Conservation (phyloP, 64 coral and sea anemone species). For the Actinia tenebrosa region DNA sequence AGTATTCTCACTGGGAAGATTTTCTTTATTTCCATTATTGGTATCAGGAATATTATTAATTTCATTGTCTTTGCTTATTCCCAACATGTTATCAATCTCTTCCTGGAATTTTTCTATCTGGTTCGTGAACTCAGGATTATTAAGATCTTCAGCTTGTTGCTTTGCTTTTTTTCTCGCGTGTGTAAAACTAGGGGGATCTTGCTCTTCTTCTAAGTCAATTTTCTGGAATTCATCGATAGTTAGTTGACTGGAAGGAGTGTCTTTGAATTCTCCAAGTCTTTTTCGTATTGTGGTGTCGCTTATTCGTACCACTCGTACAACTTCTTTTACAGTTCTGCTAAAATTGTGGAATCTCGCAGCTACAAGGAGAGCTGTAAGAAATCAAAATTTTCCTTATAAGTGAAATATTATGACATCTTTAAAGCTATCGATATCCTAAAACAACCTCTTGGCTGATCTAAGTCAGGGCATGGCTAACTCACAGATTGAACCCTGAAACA, state of each 20-base stretch:
- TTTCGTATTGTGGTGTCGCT: constrained; percentile 96
- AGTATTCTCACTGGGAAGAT: not conserved
- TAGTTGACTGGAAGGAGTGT: constrained; percentile 91
- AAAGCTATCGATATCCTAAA: too few species aligned
- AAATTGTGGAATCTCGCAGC: constrained; percentile 87
- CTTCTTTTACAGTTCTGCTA: constrained; percentile 80
- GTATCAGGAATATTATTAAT: not conserved
- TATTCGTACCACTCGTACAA: constrained; percentile 88
- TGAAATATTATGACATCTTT: too few species aligned
- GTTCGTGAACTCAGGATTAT: constrained; percentile 74
- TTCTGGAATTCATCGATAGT: constrained; percentile 98
- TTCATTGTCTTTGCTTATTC: constrained; percentile 28
- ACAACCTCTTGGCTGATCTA: too few species aligned
- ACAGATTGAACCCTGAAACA: too few species aligned
- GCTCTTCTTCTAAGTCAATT: constrained; percentile 96
- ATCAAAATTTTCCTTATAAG: not conserved
- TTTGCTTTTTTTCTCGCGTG: constrained; percentile 78
- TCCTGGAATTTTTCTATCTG: constrained; percentile 62
- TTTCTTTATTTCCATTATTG: not conserved
- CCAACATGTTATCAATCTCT: constrained; percentile 74
- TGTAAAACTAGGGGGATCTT: constrained; percentile 95
- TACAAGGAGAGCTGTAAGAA: constrained; percentile 69
- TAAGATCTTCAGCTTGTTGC: constrained; percentile 83
- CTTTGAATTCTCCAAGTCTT: constrained; percentile 80
- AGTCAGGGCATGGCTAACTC: too few species aligned